Evolutionary conservation across 2,797 vertebrate genomes (phyloP).

Genomic region (Labeo calbasu): DNA sequence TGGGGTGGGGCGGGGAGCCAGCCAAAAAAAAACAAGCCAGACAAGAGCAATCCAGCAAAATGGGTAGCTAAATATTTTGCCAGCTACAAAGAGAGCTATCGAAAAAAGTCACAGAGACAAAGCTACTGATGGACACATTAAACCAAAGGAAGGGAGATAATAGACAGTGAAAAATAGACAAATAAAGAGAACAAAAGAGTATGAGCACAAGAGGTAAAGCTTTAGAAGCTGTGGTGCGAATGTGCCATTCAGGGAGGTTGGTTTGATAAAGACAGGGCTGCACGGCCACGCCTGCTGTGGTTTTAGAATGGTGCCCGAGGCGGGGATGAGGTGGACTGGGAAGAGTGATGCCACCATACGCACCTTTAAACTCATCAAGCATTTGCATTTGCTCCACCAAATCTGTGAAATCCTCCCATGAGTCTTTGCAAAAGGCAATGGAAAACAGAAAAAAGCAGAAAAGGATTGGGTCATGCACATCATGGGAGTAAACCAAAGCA

Average conservation of each 20-base stretch:
- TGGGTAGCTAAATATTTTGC: conserved; percentile 10
- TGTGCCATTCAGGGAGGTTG: conserved; percentile 10
- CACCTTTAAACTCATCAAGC: conserved; percentile 87
- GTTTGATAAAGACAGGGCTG: conserved; percentile 34
- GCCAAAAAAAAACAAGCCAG: conserved; percentile 11
- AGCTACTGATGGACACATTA: background rate
- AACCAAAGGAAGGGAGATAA: conserved; percentile 21
- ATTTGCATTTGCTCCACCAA: conserved; percentile 88
- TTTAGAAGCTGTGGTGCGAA: conserved; percentile 14
- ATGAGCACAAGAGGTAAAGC: conserved; percentile 24
- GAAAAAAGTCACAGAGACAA: conserved; percentile 1
- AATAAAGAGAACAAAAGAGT: background rate
- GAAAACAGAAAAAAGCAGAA: conserved; percentile 80
- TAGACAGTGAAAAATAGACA: background rate
- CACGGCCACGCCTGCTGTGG: conserved; percentile 37
- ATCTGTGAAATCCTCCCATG: conserved; percentile 94
- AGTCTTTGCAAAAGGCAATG: conserved; percentile 90
- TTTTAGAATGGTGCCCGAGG: conserved; percentile 50
- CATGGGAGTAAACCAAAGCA: conserved; percentile 71
- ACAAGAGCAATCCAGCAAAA: conserved; percentile 25
- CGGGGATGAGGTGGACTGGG: conserved; percentile 61
- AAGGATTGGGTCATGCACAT: conserved; percentile 83
- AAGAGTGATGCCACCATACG: conserved; percentile 81
- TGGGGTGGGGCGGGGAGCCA: conserved; percentile 18
- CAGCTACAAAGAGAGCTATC: conserved; percentile 20